Conservation (phyloP, 2,113 vertebrate species). For the Copsychus sechellarum region DNA sequence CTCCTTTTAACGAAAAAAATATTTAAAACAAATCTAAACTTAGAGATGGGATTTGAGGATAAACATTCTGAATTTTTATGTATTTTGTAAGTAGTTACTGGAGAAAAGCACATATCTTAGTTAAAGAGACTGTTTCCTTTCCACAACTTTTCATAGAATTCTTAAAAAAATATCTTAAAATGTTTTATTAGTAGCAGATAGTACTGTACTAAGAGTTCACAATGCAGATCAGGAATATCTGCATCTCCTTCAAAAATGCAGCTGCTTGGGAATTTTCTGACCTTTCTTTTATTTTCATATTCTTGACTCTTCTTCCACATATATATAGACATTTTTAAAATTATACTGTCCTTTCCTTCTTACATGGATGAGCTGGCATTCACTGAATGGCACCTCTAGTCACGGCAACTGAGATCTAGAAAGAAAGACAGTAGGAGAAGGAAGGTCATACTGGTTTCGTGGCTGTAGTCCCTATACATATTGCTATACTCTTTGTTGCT, state of each 20-base stretch:
- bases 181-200: neutral
- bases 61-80: neutral
- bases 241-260: neutral
- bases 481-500: neutral
- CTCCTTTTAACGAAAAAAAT: neutral
- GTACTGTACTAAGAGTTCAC: neutral
- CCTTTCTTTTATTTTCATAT: neutral
- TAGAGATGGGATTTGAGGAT: neutral
- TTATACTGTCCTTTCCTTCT: neutral
- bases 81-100: neutral
- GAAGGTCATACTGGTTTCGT: neutral
- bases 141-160: neutral
- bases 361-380: neutral
- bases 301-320: neutral
- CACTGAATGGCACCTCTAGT: neutral
- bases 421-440: neutral
- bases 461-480: neutral
- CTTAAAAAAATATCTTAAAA: neutral
- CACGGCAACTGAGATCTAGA: neutral
- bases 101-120: neutral
- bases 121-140: neutral
- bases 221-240: neutral
- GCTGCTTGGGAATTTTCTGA: neutral
- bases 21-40: neutral
- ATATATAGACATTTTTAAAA: rapidly evolving